Evolutionary conservation across 1,140 invertebrate genomes (phyloP).

Genomic region (Planococcus citri): DNA sequence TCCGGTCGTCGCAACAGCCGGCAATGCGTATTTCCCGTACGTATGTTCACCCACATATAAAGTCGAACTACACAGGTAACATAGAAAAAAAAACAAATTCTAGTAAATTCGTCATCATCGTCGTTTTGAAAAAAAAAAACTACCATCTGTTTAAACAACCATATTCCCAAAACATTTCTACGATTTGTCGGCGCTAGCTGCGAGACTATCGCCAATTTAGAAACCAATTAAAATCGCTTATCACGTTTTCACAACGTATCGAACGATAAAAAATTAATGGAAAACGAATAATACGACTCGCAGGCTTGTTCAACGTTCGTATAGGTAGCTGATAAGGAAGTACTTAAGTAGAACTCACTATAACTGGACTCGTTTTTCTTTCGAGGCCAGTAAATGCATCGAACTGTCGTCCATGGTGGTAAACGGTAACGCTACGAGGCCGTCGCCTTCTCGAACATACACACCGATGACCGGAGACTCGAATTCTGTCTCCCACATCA

Average conservation of each 20-base stretch:
- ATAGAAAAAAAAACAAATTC: background rate
- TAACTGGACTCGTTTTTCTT: background rate
- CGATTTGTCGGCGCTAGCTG: no score
- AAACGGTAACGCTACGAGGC: conserved; percentile 75
- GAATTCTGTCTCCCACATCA: conserved; percentile 76
- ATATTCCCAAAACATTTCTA: no score
- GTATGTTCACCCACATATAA: conserved; percentile 85
- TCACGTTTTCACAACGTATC: no score
- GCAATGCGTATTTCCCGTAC: conserved; percentile 78
- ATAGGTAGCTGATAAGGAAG: no score
- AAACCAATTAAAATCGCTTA: no score
- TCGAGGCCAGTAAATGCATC: conserved; percentile 13
- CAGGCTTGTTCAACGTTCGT: no score
- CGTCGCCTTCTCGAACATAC: conserved; percentile 66
- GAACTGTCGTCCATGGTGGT: conserved; percentile 71
- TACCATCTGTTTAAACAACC: no score
- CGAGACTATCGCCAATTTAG: no score
- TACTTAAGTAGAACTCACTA: background rate
- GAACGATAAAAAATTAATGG: no score
- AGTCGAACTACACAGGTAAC: conserved; percentile 37
- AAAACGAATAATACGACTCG: no score
- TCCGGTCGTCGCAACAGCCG: conserved; percentile 79
- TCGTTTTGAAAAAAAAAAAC: no score
- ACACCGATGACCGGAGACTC: conserved; percentile 82
- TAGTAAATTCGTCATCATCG: no score